Conservation (phyloP, 2,113 vertebrate species). For the Oryzias curvinotus region DNA sequence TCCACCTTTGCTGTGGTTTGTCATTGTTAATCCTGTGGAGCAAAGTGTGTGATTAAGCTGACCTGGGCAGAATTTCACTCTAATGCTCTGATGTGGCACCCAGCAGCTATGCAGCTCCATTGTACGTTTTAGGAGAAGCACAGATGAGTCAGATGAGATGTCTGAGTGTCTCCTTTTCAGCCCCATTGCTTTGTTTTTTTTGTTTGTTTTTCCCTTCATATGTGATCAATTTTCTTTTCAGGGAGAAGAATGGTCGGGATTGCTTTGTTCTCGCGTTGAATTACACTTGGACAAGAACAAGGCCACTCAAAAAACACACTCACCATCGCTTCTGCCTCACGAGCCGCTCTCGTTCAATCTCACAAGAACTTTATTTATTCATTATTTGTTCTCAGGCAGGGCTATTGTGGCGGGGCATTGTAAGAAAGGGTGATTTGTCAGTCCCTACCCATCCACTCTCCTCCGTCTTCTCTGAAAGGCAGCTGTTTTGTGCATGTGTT, state of each 20-base stretch:
- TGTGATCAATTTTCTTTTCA: constrained; percentile 5
- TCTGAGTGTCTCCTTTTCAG: background rate
- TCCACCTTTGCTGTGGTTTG: constrained; percentile 3
- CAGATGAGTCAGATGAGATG: constrained; percentile 8
- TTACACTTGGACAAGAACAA: constrained; percentile 13
- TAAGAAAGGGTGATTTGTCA: constrained; percentile 62
- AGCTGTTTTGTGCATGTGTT: constrained; percentile 11
- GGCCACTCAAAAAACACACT: background rate
- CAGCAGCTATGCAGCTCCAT: background rate
- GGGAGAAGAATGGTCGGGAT: constrained; percentile 3
- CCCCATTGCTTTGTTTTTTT: background rate
- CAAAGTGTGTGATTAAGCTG: constrained; percentile 4
- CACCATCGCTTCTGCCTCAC: constrained; percentile 28
- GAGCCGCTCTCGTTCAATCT: constrained; percentile 54
- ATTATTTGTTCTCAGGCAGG: constrained; percentile 59
- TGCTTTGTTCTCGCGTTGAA: constrained; percentile 8
- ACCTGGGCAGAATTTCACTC: constrained; percentile 7
- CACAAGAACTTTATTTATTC: constrained; percentile 68
- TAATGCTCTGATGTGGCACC: constrained; percentile 5
- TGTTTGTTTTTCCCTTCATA: background rate
- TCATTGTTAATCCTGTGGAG: constrained; percentile 1
- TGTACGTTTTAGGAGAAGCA: background rate
- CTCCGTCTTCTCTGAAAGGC: constrained; percentile 18
- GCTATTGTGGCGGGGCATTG: constrained; percentile 49
- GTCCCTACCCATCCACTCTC: background rate